phyloP scores from a whole-genome alignment of 2,888 invertebrate species.

The Eristalinus aeneus region DNA sequence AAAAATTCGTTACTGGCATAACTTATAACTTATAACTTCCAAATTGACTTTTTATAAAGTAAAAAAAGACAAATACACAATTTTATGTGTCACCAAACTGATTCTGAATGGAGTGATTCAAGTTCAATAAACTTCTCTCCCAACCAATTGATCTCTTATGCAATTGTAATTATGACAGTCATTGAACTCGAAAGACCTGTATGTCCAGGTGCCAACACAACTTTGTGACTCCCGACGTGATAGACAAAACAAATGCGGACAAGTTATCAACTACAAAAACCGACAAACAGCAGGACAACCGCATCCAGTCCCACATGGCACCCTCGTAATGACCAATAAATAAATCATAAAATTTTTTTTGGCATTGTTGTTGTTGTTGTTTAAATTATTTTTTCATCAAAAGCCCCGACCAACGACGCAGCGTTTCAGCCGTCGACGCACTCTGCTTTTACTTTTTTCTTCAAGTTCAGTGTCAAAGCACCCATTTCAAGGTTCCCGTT shows the following conservation, averaged over 20 bases:
- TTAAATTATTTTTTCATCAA: too few species aligned
- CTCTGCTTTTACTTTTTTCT: neutral
- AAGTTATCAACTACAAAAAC: slow-evolving; percentile 70
- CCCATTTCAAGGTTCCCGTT: neutral
- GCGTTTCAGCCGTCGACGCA: slow-evolving; percentile 4
- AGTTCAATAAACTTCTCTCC: neutral
- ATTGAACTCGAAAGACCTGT: neutral
- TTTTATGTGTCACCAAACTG: too few species aligned
- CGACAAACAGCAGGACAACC: neutral
- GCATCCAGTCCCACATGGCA: slow-evolving; percentile 65
- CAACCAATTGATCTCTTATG: neutral
- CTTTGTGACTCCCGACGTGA: slow-evolving; percentile 20
- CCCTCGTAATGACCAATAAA: slow-evolving; percentile 63
- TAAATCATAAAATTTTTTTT: slow-evolving; percentile 14
- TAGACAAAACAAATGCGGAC: slow-evolving; percentile 41
- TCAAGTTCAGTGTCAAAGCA: slow-evolving; percentile 29
- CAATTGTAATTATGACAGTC: neutral
- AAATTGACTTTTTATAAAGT: too few species aligned
- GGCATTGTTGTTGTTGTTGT: neutral
- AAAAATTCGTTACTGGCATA: too few species aligned
- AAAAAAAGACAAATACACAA: too few species aligned
- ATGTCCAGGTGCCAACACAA: neutral
- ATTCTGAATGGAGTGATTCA: too few species aligned
- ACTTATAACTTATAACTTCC: too few species aligned
- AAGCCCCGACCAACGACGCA: too few species aligned